Conservation (phyloP, 2,797 vertebrate genomes). For the Lateolabrax maculatus region DNA sequence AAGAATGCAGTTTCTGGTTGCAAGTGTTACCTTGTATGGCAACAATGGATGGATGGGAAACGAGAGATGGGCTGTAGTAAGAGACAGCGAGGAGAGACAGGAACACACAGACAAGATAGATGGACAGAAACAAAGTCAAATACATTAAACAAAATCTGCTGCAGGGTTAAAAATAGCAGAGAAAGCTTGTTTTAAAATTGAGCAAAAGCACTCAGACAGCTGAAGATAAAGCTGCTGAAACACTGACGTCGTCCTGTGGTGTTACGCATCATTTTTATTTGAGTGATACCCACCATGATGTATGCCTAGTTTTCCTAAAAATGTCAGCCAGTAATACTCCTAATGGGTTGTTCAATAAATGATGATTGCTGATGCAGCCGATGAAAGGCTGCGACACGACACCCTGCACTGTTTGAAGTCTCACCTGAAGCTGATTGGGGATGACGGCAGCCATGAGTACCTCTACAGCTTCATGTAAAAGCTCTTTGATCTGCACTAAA, state of each 20-base stretch:
- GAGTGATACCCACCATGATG: conserved; percentile 1
- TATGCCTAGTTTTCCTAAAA: neutral
- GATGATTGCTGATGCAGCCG: conserved; percentile 17
- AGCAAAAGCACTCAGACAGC: neutral
- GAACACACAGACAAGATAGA: neutral
- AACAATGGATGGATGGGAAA: conserved; percentile 37
- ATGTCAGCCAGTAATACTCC: conserved; percentile 18
- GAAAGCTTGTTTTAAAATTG: neutral
- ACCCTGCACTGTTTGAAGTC: neutral
- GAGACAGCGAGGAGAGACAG: neutral
- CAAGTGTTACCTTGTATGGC: conserved; percentile 79
- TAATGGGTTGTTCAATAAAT: conserved; percentile 37
- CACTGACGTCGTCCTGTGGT: neutral
- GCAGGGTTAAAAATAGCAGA: conserved; percentile 16
- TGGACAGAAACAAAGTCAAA: conserved; percentile 3
- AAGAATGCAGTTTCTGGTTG: conserved; percentile 77
- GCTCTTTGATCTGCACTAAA: conserved; percentile 8
- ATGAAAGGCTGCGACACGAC: conserved; percentile 21
- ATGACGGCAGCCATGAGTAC: neutral
- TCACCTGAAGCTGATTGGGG: conserved; percentile 19
- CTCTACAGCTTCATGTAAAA: neutral
- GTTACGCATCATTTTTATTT: neutral
- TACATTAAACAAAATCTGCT: conserved; percentile 13
- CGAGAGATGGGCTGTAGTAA: conserved; percentile 20
- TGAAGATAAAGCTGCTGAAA: neutral